Base-by-base conservation (phyloP, 1,140 invertebrate genomes). In the Rhagoletis pomonella region DNA sequence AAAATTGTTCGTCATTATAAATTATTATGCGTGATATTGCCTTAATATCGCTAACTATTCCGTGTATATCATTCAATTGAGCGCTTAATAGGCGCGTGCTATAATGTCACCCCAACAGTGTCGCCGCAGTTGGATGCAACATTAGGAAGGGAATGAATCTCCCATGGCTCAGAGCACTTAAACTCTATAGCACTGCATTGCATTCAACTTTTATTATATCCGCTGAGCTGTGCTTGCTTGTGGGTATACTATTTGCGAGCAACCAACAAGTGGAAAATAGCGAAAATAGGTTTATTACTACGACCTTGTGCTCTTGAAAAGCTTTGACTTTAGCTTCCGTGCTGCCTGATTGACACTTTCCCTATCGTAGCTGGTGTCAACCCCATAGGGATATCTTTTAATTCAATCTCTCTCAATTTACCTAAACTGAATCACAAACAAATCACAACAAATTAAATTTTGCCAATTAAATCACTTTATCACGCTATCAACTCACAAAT, bases 51-150 rank as follows among this genome's bases (percentile, higher is more conserved):
- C 10, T 55, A 50, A 81, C 47, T n/a, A 81, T 81, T 81, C 47
- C 17, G 73, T 58, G 73, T 81, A 47, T 81, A 55, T 55, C 73
- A 81, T 81, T 50, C 47, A 81, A 81, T 81, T 81, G 44, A 10
- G n/a, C 73, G 67, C 10, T 55, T 81, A 55, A 81, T 81, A 55
- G 47, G 17, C 47, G 73, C n/a, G 9, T 42, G 42, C 73, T 55
- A 81, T 81, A 39, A 44, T 42, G 39, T 5, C 42, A 81, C 42
- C 73, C 42, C 14, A 81, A 81, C n/a, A 81, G 29, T 55, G 19
- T 17, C 10, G 64, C 5, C 73, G 12, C n/a, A 62, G 17, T 17
- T 62, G 4, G 4, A 62, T 4, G 17, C 12, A 7, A 62, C 2
- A 14, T 14, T 62, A 5, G 12, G 0, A 62, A 62, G 60, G 12